These are phyloP conservation scores for Heterocephalus glaber DNA, from an alignment of 2,113 vertebrate species.

Conservation along the genomic window DNA sequence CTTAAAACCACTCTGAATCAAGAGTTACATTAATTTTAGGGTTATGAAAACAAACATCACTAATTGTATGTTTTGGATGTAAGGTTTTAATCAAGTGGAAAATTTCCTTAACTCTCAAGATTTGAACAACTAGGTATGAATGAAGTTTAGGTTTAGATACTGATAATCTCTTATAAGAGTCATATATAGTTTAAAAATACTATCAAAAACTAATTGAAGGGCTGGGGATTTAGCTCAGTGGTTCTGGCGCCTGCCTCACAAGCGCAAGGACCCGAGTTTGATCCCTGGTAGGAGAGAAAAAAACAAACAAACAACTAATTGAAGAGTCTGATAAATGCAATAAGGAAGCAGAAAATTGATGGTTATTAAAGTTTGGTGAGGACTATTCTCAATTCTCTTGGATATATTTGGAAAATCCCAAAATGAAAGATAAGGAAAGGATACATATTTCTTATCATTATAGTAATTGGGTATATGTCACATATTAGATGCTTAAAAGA, in stretches of 20 bases:
- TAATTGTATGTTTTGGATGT: not conserved
- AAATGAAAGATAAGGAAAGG: constrained; percentile 19
- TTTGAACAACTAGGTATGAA: constrained; percentile 20
- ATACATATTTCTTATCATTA: not conserved
- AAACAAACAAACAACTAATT: no score
- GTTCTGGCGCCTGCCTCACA: no score
- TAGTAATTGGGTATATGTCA: constrained; percentile 20
- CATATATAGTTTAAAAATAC: no score
- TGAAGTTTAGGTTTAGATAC: not conserved
- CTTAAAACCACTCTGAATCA: not conserved
- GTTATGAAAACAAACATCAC: not conserved
- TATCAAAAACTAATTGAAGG: not conserved
- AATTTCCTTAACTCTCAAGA: not conserved
- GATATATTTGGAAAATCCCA: constrained; percentile 26
- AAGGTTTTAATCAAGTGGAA: not conserved
- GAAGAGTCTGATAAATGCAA: constrained; percentile 17
- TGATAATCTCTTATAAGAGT: not conserved
- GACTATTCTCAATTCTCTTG: not conserved
- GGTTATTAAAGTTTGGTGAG: constrained; percentile 19
- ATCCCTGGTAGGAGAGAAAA: no score
- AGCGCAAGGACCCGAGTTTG: no score
- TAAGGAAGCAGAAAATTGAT: constrained; percentile 20
- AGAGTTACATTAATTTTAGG: constrained; percentile 37
- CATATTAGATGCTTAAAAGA: constrained; percentile 16
- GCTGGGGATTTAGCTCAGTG: no score